Evolutionary conservation across 2,888 invertebrate genomes (phyloP), one percentile per base, ranked within the genome.

Genomic region (Exocentrus adspersus): DNA sequence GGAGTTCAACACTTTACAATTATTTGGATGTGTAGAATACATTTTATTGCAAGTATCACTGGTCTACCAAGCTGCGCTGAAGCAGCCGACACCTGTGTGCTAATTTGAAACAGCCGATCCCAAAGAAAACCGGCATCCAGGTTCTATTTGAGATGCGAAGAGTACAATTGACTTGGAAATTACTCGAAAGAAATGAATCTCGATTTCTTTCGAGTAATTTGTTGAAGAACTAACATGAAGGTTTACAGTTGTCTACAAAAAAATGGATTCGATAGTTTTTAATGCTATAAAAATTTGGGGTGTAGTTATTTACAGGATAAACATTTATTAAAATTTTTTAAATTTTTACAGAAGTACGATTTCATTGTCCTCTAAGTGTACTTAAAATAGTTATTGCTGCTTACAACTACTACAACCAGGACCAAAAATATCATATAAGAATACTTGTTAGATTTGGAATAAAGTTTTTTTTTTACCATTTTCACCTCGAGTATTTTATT

Each of bases 11-110:
- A 68, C 69, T 72, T 67, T 70, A 72, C 68, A 68, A 68, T 67
- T n/a, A n/a, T n/a, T 68, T 42, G 60, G 62, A 60, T 67, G 70
- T 73, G 69, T 71, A 71, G 69, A 73, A 70, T 75, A 76, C 73
- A 73, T 72, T 70, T 78, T 78, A 78, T 78, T 78, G 78, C 77
- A 76, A 73, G 70, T 77, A 78, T 78, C 76, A 77, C 78, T 74
- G 74, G 69, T 57, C 56, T 64, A 64, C 54, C 32, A 60, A 53
- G 30, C 30, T 61, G 65, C 52, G 42, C 30, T 52, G 52, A 60
- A 64, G 62, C 63, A 61, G 58, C 60, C 59, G 41, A 57, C 53
- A 60, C 30, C n/a, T 30, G 63, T 51, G 62, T 43, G 54, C 28
- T 30, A 43, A 60, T 14, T 16, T 45, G 32, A 60, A 28, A 20